A percentile compares a stretch with the other conserved stretches of the same genome.
phyloP scores from a whole-genome alignment of 2,797 vertebrate genomes.

The Chelon labrosus region DNA sequence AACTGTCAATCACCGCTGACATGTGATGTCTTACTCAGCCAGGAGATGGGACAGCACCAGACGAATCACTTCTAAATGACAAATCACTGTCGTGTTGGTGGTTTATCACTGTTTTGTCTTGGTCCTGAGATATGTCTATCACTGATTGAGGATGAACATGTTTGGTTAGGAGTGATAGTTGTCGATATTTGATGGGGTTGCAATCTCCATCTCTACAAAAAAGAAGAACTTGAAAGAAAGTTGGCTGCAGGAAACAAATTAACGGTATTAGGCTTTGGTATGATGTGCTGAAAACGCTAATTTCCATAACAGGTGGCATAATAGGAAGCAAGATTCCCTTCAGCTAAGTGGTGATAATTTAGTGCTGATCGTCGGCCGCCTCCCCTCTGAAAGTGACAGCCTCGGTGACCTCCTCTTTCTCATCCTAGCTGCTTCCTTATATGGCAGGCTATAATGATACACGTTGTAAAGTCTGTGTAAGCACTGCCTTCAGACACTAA shows the following conservation, averaged over 20 bases:
- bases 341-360: constrained; percentile 85
- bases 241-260: constrained; percentile 12
- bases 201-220: constrained; percentile 5
- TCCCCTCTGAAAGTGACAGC: constrained; percentile 82
- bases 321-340: constrained; percentile 44
- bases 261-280: constrained; percentile 4
- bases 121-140: constrained; percentile 47
- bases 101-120: constrained; percentile 59
- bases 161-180: constrained; percentile 39
- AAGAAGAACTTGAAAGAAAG: constrained; percentile 29
- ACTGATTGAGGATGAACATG: constrained; percentile 60
- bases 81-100: constrained; percentile 69
- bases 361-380: constrained; percentile 82
- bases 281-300: constrained; percentile 22
- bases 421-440: constrained; percentile 87
- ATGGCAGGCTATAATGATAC: constrained; percentile 92
- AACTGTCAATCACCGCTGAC: constrained; percentile 81
- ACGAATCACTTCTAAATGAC: constrained; percentile 76
- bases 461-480: constrained; percentile 91
- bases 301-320: constrained; percentile 54
- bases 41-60: constrained; percentile 77
- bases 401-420: constrained; percentile 82
- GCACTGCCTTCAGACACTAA: constrained; percentile 84
- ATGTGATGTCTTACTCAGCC: constrained; percentile 77
- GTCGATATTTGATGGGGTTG: constrained; percentile 12